Base-by-base conservation (phyloP, 53 echinoderm and acorn worm species). In the Astropecten irregularis region DNA sequence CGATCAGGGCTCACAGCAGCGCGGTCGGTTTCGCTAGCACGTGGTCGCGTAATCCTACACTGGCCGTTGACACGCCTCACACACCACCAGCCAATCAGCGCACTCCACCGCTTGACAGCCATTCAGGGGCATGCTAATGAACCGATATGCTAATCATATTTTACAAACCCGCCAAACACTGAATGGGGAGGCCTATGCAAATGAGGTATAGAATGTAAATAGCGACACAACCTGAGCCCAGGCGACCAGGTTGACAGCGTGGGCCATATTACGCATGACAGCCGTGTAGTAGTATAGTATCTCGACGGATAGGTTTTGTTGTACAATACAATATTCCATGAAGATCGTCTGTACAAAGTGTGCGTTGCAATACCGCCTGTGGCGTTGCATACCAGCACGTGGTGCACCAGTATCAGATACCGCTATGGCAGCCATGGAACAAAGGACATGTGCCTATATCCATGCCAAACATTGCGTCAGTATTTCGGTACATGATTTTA, bases 121-220 rank as follows among this genome's bases (percentile, higher is more conserved):
- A 71, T 71, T 71, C 71, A 71, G 28, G 14, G 31, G 16, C 32
- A 26, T 9, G 49, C 29, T 15, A 5, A 5, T 71, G 28, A 50
- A 51, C 52, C 52, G 71, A 71, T 71, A 71, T 71, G 71, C 51
- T 71, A 71, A 71, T 71, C 71, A 27, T 71, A 71, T 71, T 50
- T 71, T 51, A 50, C 50, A 71, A 71, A 50, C 70, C 71, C 71
- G 71, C 71, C 51, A 71, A 71, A 49, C 34, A 35, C 14, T 71
- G 71, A 71, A 71, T 71, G 71, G 71, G 20, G n/a, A 15, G 50
- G 71, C 1, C 4, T 32, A 71, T 71, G 71, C 33, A 71, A 71
- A 71, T 48, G 14, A 69, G 70, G 18, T 39, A 18, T 49, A 29
- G n/a, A n/a, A 28, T 69, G 19, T 13, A 11, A 58, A 28, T 58